Evolutionary conservation across 64 coral and sea anemone species (phyloP).

Genomic region (Trachythela sp.): DNA sequence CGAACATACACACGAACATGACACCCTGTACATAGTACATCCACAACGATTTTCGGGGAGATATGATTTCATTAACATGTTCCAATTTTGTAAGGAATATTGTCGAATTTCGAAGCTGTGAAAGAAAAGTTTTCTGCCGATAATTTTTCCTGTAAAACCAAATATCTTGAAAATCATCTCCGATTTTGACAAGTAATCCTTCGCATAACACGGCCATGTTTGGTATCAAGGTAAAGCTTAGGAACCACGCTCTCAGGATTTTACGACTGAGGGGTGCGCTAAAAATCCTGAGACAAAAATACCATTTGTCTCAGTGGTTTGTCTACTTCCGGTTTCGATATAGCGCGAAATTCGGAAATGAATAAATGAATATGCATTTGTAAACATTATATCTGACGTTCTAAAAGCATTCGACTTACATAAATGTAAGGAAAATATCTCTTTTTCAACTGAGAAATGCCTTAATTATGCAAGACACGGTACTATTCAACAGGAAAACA

Average conservation of each 20-base stretch:
- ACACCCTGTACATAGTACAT: neutral
- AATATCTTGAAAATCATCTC: neutral
- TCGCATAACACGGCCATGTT: neutral
- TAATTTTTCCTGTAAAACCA: neutral
- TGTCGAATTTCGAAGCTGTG: neutral
- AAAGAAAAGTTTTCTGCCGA: neutral
- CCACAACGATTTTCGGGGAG: neutral
- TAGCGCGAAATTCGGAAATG: neutral
- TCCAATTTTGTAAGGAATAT: neutral
- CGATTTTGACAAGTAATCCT: neutral
- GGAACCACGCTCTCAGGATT: neutral
- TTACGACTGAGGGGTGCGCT: neutral
- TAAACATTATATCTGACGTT: neutral
- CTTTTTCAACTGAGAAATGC: neutral
- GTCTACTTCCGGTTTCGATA: neutral
- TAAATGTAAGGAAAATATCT: neutral
- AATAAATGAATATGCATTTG: neutral
- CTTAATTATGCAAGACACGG: neutral
- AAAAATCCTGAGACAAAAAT: neutral
- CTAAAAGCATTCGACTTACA: neutral
- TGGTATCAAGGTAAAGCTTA: slow-evolving; percentile 14
- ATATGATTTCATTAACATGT: neutral
- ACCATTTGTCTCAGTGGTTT: no score
- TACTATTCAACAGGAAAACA: neutral
- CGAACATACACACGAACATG: no score